Evolutionary conservation across 1,140 invertebrate genomes (phyloP).

Genomic region (Conus betulinus): DNA sequence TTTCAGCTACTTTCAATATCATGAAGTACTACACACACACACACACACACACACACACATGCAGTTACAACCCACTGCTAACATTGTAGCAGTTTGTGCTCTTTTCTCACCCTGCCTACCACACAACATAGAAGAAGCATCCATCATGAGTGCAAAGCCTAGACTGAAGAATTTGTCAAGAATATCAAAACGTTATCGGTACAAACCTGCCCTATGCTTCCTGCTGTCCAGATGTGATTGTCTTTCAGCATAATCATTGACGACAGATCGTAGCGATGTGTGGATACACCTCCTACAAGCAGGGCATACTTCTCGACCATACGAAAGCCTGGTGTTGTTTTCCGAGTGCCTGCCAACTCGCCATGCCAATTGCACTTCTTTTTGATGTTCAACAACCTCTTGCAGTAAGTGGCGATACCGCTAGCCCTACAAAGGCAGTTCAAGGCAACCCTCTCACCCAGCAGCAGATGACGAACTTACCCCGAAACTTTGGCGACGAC

Average conservation of each 20-base stretch:
- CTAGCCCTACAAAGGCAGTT: conserved; percentile 75
- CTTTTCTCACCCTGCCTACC: too few species aligned
- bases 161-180: too few species aligned
- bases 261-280: conserved; percentile 76
- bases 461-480: conserved; percentile 72
- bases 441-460: conserved; percentile 76
- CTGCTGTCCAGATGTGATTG: conserved; percentile 77
- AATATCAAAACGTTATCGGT: too few species aligned
- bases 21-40: too few species aligned
- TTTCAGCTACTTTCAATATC: too few species aligned
- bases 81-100: too few species aligned
- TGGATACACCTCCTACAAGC: conserved; percentile 74
- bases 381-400: conserved; percentile 55
- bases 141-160: too few species aligned
- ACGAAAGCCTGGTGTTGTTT: conserved; percentile 78
- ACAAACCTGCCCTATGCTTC: conserved; percentile 73
- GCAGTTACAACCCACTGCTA: too few species aligned
- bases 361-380: conserved; percentile 69
- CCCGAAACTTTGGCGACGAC: conserved; percentile 72
- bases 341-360: conserved; percentile 75
- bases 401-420: conserved; percentile 75
- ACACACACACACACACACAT: too few species aligned
- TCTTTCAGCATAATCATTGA: conserved; percentile 79
- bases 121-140: too few species aligned
- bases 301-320: conserved; percentile 78